phyloP scores from a whole-genome alignment of 2,113 vertebrate genomes.

The Hipposideros armiger region DNA sequence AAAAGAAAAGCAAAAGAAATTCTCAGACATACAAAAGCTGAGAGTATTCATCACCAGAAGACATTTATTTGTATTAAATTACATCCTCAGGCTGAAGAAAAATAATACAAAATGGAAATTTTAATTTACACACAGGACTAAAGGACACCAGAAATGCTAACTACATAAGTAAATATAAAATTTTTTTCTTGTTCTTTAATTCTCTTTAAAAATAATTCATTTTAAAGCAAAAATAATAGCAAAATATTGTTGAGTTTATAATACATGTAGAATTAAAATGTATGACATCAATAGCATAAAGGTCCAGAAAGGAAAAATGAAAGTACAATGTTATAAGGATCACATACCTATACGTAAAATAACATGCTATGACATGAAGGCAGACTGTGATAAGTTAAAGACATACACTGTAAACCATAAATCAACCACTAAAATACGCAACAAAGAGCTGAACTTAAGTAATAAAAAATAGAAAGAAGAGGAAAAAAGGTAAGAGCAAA shows the following conservation, averaged over 20 bases:
- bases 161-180: background rate
- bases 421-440: background rate
- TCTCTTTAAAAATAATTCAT: background rate
- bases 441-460: background rate
- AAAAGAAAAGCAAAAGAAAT: conserved; percentile 13
- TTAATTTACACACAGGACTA: background rate
- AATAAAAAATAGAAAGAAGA: background rate
- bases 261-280: background rate
- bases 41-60: background rate
- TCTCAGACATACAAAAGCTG: background rate
- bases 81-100: background rate
- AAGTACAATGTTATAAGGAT: background rate
- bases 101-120: background rate
- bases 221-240: background rate
- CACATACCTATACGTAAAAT: background rate
- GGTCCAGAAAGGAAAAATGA: background rate
- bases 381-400: background rate
- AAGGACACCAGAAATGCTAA: background rate
- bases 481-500: background rate
- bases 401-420: background rate
- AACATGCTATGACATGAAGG: background rate
- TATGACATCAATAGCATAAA: background rate
- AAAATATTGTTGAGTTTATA: background rate
- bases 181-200: background rate
- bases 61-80: background rate